Evolutionary conservation across 2,797 vertebrate species (phyloP).

Genomic region (Sitta carolinensis): DNA sequence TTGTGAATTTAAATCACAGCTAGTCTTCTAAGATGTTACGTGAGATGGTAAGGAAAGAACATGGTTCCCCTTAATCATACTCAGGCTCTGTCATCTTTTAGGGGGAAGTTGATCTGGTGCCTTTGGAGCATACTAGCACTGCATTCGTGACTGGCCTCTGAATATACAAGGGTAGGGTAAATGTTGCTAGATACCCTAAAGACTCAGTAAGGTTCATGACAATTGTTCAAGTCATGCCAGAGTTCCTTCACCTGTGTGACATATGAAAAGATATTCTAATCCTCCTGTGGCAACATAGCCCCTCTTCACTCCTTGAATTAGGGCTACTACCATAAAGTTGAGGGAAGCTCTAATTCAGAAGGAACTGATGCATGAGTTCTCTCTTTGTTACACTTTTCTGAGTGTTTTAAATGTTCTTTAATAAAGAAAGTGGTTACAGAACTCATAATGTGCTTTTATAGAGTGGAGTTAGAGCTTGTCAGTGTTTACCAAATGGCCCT

Average conservation of each 20-base stretch:
- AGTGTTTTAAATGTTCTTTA: not conserved
- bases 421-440: not conserved
- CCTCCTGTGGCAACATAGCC: not conserved
- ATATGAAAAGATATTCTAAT: not conserved
- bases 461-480: not conserved
- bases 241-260: not conserved
- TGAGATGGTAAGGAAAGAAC: not conserved
- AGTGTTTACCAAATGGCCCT: not conserved
- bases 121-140: not conserved
- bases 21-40: not conserved
- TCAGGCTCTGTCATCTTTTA: not conserved
- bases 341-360: not conserved
- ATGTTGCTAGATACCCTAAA: not conserved
- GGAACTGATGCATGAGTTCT: not conserved
- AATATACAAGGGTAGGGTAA: not conserved
- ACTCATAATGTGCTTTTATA: not conserved
- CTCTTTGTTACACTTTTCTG: not conserved
- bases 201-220: not conserved
- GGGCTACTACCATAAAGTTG: not conserved
- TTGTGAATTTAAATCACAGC: not conserved
- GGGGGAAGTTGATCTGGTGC: not conserved
- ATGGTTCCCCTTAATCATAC: not conserved
- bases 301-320: not conserved
- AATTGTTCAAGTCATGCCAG: not conserved
- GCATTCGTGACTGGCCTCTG: not conserved